Conservation (phyloP, 2,113 vertebrate species). For the Atlantisia rogersi region DNA sequence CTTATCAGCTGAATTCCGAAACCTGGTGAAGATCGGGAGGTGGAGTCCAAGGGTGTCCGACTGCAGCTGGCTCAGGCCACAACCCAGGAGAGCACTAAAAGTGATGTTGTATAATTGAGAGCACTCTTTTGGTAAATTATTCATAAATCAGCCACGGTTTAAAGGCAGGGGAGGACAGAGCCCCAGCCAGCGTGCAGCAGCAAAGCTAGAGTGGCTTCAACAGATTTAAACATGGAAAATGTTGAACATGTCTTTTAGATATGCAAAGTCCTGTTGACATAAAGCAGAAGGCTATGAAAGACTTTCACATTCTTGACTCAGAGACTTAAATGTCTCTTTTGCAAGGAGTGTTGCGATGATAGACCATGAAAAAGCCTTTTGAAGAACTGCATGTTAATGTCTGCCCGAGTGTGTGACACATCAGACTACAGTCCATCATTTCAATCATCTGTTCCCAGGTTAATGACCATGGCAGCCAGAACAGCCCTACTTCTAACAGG, state of each 20-base stretch:
- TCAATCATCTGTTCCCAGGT: constrained; percentile 19
- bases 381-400: neutral
- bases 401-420: neutral
- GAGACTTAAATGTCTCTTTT: neutral
- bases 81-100: constrained; percentile 53
- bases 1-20: constrained; percentile 58
- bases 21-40: constrained; percentile 31
- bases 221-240: neutral
- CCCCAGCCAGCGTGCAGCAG: fast-evolving
- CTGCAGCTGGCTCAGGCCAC: constrained; percentile 56
- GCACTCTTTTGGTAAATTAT: neutral
- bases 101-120: neutral
- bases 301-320: neutral
- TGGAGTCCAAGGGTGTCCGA: constrained; percentile 19
- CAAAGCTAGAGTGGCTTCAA: neutral
- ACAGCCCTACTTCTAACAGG: neutral
- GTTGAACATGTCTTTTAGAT: neutral
- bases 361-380: neutral
- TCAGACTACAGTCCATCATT: neutral
- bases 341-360: neutral
- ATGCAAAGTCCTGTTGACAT: neutral
- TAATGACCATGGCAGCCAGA: neutral
- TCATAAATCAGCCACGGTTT: neutral
- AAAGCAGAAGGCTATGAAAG: neutral
- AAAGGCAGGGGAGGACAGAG: neutral